Evolutionary conservation across 2,113 vertebrate genomes (phyloP), one percentile per base, ranked within the genome.

Genomic region (Otis tarda): DNA sequence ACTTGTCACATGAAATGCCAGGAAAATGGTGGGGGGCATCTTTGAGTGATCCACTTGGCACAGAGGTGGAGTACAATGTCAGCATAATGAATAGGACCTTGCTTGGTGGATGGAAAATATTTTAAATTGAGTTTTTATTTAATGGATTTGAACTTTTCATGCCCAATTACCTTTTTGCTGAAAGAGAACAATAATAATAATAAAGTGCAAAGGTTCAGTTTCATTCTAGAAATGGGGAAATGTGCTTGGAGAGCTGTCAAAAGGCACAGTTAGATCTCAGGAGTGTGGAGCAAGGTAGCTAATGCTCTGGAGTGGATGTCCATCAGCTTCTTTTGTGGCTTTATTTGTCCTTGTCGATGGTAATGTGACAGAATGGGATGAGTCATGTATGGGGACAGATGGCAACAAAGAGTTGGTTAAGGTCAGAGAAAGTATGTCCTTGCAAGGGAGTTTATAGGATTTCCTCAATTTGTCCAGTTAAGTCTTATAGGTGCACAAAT

Each of bases 111-210:
- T 78, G 89, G 78, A 96, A 97, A 97, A 96, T 94, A 97, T 96
- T 95, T 96, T 94, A 96, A 96, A 96, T 93, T 87, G 96, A 96
- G 77, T 91, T 97, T 96, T 96, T 96, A 95, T 95, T 95, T 96
- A 97, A 97, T 97, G 96, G 96, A 92, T 96, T 97, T 97, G 95
- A 96, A 97, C 96, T 97, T 97, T 97, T 96, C 96, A 92, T 96
- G 96, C 80, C 92, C 95, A 96, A 96, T 96, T 97, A 97, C 96
- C 94, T 93, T 94, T 96, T 94, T 81, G 61, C 89, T 96, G 86
- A 92, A 95, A 96, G 83, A 96, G 91, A 95, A 97, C 83, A 97
- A 97, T 83, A 97, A 97, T 93, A 97, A 97, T 95, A 95, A 96
- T 93, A 96, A 96, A 96, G 96, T 96, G 86, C 94, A 96, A 95